Percentiles rank a stretch among this genome's conserved stretches.
These are phyloP conservation scores for Cichladusa arquata DNA, from an alignment of 2,113 vertebrate species.

Conservation along the genomic window DNA sequence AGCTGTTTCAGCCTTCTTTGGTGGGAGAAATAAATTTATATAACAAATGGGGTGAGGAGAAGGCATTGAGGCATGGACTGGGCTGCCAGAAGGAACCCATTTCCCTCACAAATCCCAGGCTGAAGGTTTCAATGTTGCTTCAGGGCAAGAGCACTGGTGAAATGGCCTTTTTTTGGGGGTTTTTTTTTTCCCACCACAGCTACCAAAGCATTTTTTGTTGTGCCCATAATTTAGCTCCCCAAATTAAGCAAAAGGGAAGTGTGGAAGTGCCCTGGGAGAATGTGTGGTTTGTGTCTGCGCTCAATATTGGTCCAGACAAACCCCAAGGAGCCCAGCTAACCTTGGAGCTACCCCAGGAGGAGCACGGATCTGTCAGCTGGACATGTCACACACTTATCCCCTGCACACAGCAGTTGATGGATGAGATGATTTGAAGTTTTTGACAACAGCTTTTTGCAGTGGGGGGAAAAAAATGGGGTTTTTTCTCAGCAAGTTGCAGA, in stretches of 20 bases:
- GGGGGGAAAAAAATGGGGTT: not conserved
- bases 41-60: not conserved
- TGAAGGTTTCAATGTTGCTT: not conserved
- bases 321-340: not conserved
- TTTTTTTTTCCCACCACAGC: not conserved
- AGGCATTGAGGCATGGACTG: not conserved
- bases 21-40: not conserved
- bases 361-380: not conserved
- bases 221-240: not conserved
- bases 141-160: not conserved
- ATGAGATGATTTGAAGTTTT: conserved; percentile 55
- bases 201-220: not conserved
- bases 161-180: not conserved
- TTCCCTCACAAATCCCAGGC: not conserved
- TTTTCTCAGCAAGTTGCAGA: conserved; percentile 43
- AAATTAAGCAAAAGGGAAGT: not conserved
- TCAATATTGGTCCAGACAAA: not conserved
- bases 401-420: not conserved
- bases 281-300: not conserved
- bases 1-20: not conserved
- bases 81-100: not conserved
- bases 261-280: not conserved
- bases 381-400: not conserved
- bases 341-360: not conserved
- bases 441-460: conserved; percentile 52